These are phyloP conservation scores for Tuberolachnus salignus DNA, from an alignment of 2,888 invertebrate genomes.

Conservation along the genomic window DNA sequence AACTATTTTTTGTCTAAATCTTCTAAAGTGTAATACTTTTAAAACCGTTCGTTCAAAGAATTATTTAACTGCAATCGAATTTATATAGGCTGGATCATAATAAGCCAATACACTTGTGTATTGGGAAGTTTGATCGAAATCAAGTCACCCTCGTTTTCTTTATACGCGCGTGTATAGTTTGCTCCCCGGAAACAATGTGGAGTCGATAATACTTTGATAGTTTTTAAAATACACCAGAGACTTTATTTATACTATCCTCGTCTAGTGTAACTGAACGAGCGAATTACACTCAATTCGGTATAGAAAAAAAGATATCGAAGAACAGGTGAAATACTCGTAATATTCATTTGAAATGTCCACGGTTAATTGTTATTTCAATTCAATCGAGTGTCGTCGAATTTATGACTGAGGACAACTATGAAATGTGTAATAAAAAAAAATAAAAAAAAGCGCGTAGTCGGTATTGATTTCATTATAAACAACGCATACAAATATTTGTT, in stretches of 20 bases:
- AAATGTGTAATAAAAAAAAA: too few species aligned
- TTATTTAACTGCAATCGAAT: neutral
- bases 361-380: too few species aligned
- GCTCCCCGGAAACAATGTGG: neutral
- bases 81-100: neutral
- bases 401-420: too few species aligned
- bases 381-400: too few species aligned
- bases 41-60: slow-evolving; percentile 13
- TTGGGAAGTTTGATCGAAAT: slow-evolving; percentile 43
- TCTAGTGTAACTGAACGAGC: too few species aligned
- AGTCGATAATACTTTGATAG: slow-evolving; percentile 41
- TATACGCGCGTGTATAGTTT: neutral
- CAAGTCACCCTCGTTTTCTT: slow-evolving; percentile 4
- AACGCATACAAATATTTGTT: too few species aligned
- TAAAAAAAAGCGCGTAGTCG: too few species aligned
- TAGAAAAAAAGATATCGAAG: neutral
- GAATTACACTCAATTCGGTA: neutral
- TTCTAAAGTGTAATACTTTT: neutral
- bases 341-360: too few species aligned
- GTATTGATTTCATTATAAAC: too few species aligned
- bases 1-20: slow-evolving; percentile 23
- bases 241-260: neutral
- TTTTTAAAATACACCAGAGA: slow-evolving; percentile 41
- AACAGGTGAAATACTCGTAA: neutral
- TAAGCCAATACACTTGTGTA: slow-evolving; percentile 26